A percentile compares a stretch with the other conserved stretches of the same genome.
Evolutionary conservation across 2,113 vertebrate genomes (phyloP).

Genomic region (Electrona antarctica): DNA sequence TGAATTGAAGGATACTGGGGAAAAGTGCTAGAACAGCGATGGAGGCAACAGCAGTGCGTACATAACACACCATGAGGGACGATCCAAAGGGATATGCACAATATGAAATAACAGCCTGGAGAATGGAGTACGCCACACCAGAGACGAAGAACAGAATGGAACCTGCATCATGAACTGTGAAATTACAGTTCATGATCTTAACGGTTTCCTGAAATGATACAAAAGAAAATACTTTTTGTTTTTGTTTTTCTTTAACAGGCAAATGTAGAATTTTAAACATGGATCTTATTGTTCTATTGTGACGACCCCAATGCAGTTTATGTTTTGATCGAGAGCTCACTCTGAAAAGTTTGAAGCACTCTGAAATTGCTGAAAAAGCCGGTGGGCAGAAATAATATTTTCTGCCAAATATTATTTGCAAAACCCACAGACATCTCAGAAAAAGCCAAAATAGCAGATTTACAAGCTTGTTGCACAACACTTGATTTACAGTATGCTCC

Average conservation of each 20-base stretch:
- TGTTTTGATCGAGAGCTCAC: no score
- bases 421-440: no score
- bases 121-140: conserved; percentile 81
- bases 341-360: no score
- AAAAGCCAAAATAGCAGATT: no score
- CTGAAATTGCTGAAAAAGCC: no score
- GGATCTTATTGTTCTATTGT: no score
- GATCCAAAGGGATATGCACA: conserved; percentile 78
- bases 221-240: neutral
- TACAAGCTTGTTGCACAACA: no score
- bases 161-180: conserved; percentile 83
- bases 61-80: conserved; percentile 62
- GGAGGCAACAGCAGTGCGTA: conserved; percentile 74
- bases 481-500: no score
- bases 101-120: conserved; percentile 86
- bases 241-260: neutral
- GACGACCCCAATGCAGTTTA: no score
- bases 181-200: conserved; percentile 28
- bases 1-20: conserved; percentile 90
- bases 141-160: conserved; percentile 86
- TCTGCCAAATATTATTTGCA: no score
- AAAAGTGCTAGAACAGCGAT: conserved; percentile 80
- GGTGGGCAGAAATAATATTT: no score
- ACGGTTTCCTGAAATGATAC: conserved; percentile 81
- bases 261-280: neutral